These are phyloP conservation scores for Sminthurinus aureus DNA, from an alignment of 2,888 invertebrate species.

Conservation along the genomic window DNA sequence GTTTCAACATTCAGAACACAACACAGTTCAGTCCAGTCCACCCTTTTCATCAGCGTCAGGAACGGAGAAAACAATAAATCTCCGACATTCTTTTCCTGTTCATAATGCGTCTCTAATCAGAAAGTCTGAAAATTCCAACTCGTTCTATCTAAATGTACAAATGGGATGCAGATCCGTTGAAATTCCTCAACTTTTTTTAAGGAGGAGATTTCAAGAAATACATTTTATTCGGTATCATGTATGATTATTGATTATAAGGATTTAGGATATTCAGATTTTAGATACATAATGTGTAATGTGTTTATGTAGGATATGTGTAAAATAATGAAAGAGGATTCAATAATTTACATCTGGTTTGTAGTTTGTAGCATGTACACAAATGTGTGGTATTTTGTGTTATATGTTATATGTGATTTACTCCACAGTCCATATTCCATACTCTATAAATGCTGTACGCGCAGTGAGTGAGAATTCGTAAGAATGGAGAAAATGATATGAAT, in stretches of 20 bases:
- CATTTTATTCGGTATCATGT: neutral
- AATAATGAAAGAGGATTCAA: neutral
- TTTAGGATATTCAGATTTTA: neutral
- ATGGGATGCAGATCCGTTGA: neutral
- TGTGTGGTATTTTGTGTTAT: neutral
- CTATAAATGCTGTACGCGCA: no score
- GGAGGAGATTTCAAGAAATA: neutral
- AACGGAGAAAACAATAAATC: slow-evolving; percentile 6
- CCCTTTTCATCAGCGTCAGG: slow-evolving; percentile 1
- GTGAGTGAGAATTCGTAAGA: neutral
- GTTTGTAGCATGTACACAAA: neutral
- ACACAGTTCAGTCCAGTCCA: neutral
- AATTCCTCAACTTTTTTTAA: neutral
- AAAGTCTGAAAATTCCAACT: neutral
- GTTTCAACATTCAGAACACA: no score
- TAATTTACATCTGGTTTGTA: slow-evolving; percentile 14
- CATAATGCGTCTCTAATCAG: neutral
- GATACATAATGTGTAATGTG: neutral
- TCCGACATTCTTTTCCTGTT: neutral
- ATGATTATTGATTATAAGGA: neutral
- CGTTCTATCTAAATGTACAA: no score
- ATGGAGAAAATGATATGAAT: neutral
- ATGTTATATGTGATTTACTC: neutral
- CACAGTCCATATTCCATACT: neutral
- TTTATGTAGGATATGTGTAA: neutral